Evolutionary conservation across 2,888 invertebrate species (phyloP), one percentile per base, ranked within the genome.

Genomic region (Steinernema hermaphroditum): DNA sequence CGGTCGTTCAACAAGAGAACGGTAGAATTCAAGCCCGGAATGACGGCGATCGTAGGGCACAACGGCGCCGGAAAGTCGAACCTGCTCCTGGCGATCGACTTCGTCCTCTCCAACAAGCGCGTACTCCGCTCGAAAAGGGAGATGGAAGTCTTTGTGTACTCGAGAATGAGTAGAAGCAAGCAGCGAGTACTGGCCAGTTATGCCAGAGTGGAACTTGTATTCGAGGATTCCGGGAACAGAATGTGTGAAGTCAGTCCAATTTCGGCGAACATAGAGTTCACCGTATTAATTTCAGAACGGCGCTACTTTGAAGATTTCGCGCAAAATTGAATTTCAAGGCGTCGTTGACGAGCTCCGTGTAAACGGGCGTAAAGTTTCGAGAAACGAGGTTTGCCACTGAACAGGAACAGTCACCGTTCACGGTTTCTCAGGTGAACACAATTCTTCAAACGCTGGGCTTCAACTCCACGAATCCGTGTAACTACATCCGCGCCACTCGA

Each of bases 11-110:
- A 27, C 27, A 54, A 54, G 27, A 12, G 6, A 27, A 54, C 24
- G 24, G 27, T 54, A 14, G 54, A 54, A 27, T 54, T 54, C 54
- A 2, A 16, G 6, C 54, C 54, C 2, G 54, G 54, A 2, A 54
- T 27, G 54, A 54, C 27, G 27, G 54, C 54, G 22, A 54, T 54
- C 54, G 54, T 54, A 8, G 54, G 54, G 6, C 54, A 54, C 27
- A 54, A 54, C 54, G 54, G 54, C 27, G 54, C 54, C 24, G 54
- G 54, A 16, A 54, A 54, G 54, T 54, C 54, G 24, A 54, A 54
- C 27, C 27, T 54, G 27, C 54, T 54, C 6, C 12, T 54, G 54
- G 54, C 54, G 54, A 54, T 54, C 19, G 54, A 54, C 27, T 54
- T 54, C 27, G 54, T 54, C 6, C 54, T 54, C 54, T 54, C 54